phyloP scores from a whole-genome alignment of 2,113 vertebrate species.

The Pyrgilauda ruficollis region DNA sequence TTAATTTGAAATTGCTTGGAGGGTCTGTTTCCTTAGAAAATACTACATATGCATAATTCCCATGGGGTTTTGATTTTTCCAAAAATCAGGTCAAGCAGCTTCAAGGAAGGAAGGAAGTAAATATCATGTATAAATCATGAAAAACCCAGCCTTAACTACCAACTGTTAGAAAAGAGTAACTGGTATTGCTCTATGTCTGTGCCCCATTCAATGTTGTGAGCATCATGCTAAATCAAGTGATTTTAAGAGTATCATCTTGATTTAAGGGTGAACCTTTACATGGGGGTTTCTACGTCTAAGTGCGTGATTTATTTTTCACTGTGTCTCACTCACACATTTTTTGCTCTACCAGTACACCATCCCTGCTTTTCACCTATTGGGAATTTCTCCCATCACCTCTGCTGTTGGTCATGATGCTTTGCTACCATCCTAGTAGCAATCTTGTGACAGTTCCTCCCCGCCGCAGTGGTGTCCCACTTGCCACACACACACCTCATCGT shows the following conservation, averaged over 20 bases:
- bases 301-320: not conserved
- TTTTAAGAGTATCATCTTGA: not conserved
- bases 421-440: not conserved
- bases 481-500: accelerated
- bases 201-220: not conserved
- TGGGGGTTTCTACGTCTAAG: accelerated
- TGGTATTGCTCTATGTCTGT: not conserved
- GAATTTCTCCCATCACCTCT: not conserved
- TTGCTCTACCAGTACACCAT: not conserved
- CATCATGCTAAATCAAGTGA: not conserved
- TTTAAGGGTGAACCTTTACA: not conserved
- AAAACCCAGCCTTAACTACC: not conserved
- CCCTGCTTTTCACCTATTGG: not conserved
- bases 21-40: not conserved
- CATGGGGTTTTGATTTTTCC: not conserved
- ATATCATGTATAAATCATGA: not conserved
- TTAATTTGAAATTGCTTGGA: not conserved
- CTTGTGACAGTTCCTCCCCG: not conserved
- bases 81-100: not conserved
- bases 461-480: not conserved
- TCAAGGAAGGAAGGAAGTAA: not conserved
- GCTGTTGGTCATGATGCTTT: not conserved
- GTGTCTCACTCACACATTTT: not conserved
- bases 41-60: not conserved
- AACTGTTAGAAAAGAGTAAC: not conserved